A percentile compares a stretch with the other conserved stretches of the same genome.
phyloP scores from a whole-genome alignment of 2,797 vertebrate species.

The Gadopsis marmoratus region DNA sequence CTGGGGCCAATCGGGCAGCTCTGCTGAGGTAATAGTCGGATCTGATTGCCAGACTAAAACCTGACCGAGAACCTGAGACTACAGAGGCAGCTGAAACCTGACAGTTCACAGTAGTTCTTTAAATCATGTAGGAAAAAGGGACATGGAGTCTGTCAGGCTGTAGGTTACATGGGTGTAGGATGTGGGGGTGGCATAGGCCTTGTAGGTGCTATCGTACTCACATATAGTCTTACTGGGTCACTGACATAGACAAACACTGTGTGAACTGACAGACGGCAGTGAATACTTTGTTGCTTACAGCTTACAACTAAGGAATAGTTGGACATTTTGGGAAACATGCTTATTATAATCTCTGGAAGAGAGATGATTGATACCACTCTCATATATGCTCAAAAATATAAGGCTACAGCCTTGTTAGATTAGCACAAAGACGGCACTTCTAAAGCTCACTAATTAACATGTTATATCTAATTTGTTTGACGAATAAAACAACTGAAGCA shows the following conservation, averaged over 20 bases:
- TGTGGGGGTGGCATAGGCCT: constrained; percentile 19
- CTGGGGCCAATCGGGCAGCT: constrained; percentile 31
- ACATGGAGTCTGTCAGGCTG: constrained; percentile 39
- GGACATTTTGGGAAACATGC: not conserved
- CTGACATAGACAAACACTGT: constrained; percentile 27
- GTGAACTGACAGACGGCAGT: constrained; percentile 21
- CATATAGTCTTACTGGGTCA: constrained; percentile 24
- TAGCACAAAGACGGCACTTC: not conserved
- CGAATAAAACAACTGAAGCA: not conserved
- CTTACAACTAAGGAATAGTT: not conserved
- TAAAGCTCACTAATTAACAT: not conserved
- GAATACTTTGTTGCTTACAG: constrained; percentile 10
- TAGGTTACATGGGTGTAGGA: not conserved
- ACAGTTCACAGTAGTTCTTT: constrained; percentile 64
- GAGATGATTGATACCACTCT: not conserved
- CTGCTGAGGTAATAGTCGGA: constrained; percentile 63
- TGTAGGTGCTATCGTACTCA: constrained; percentile 23
- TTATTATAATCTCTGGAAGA: not conserved
- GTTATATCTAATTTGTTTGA: not conserved
- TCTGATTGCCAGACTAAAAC: constrained; percentile 60
- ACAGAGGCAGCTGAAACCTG: constrained; percentile 69
- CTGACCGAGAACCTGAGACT: constrained; percentile 71
- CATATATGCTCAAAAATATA: not conserved
- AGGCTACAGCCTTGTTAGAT: not conserved
- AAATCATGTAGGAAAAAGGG: constrained; percentile 71